Evolutionary conservation across 2,888 invertebrate species (phyloP), one percentile per base, ranked within the genome.

Genomic region (Sympetrum striolatum): DNA sequence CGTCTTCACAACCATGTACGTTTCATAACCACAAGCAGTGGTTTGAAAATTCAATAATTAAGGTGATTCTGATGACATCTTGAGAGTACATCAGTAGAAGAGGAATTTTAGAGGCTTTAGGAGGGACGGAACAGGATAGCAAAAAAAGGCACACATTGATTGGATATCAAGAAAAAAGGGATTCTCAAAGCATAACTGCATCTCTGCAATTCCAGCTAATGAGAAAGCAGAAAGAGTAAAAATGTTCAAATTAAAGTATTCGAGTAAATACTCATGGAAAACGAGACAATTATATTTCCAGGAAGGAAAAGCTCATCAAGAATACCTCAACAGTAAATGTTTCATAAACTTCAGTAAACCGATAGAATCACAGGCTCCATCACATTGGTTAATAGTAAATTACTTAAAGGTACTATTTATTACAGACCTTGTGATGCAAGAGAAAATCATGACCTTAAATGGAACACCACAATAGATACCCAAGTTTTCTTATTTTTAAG

Each of bases 111-210:
- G 37, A 22, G 86, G 60, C 60, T 60, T 64, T 37, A 60, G 58
- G 12, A 86, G 86, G 86, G 60, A 86, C 60, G 86, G 82, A 86
- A 86, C 37, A 64, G 86, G 86, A 86, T 86, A 12, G 60, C 86
- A 86, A 86, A 86, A 64, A 86, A 86, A 53, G 60, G 86, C 86
- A 86, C 86, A 86, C 60, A 86, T 60, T 86, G 60, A 58, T 86
- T 37, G n/a, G 37, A 58, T 14, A 31, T 58, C 22, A 86, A 35
- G 86, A 60, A 35, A 48, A 3, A 86, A 48, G 86, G 35, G 86
- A 53, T 58, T 60, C 58, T 60, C 60, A 22, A 35, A 58, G 35
- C 37, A 60, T 37, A 53, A 1, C n/a, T 60, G 39, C n/a, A 31
- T 86, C n/a, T 22, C n/a, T 64, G 35, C 3, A n/a, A 37, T 12